phyloP scores from a whole-genome alignment of 2,113 vertebrate genomes.

The Emberiza fucata region DNA sequence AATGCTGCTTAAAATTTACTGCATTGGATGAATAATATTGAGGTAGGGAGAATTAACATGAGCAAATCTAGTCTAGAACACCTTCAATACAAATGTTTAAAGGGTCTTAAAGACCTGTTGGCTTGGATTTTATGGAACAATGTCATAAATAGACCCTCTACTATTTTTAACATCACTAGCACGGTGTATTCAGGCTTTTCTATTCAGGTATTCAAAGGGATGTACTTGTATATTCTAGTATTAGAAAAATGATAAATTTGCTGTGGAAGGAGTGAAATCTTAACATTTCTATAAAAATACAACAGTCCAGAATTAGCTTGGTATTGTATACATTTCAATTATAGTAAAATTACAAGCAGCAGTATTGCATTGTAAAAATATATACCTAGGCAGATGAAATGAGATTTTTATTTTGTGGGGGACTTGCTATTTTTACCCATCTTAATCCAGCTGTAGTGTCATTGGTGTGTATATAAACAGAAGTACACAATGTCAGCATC shows the following conservation, averaged over 20 bases:
- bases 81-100: background rate
- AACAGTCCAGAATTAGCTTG: constrained; percentile 33
- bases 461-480: background rate
- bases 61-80: background rate
- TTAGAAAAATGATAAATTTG: constrained; percentile 56
- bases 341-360: background rate
- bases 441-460: background rate
- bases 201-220: constrained; percentile 42
- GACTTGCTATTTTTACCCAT: background rate
- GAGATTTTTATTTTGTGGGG: background rate
- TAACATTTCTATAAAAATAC: constrained; percentile 55
- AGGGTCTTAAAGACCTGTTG: background rate
- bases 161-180: background rate
- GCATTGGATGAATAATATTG: background rate
- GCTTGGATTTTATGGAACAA: background rate
- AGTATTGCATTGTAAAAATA: background rate
- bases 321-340: constrained; percentile 54
- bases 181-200: background rate
- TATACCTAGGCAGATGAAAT: background rate
- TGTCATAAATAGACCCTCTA: background rate
- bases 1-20: background rate
- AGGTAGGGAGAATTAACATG: background rate
- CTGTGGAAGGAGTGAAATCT: constrained; percentile 46
- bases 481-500: background rate
- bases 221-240: constrained; percentile 24